phyloP scores from a whole-genome alignment of 2,797 vertebrate genomes.

The Myiotriccus ornatus region DNA sequence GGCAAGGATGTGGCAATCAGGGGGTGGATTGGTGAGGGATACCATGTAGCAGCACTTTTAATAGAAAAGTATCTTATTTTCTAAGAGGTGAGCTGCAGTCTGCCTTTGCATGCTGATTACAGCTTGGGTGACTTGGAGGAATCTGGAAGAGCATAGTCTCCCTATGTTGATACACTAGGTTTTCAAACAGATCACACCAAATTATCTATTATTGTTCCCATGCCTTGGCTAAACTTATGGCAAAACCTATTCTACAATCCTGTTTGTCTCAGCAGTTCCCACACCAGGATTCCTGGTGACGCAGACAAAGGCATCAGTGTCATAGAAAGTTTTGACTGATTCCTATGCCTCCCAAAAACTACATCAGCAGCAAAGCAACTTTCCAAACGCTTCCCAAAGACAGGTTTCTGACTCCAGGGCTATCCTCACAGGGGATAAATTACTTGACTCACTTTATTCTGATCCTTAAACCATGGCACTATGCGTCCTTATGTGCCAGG shows the following conservation, averaged over 20 bases:
- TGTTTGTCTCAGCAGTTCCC: neutral
- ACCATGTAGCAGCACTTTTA: neutral
- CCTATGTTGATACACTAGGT: accelerated
- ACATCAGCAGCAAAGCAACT: neutral
- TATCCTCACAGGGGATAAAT: neutral
- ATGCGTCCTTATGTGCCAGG: accelerated
- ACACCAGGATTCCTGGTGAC: neutral
- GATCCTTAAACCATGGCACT: neutral
- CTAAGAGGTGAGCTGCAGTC: neutral
- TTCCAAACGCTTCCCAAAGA: neutral
- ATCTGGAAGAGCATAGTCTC: neutral
- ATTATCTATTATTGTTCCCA: neutral
- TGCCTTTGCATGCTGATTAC: neutral
- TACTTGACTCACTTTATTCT: neutral
- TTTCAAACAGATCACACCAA: neutral
- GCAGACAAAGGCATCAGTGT: neutral
- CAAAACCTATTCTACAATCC: neutral
- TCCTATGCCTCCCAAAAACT: neutral
- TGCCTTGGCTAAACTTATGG: neutral
- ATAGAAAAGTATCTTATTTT: neutral
- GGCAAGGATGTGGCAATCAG: neutral
- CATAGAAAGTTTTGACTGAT: neutral
- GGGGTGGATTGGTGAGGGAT: neutral
- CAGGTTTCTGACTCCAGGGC: neutral
- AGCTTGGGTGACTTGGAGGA: neutral